Evolutionary conservation across 2,797 vertebrate genomes (phyloP).

Genomic region (Acanthiza pusilla): DNA sequence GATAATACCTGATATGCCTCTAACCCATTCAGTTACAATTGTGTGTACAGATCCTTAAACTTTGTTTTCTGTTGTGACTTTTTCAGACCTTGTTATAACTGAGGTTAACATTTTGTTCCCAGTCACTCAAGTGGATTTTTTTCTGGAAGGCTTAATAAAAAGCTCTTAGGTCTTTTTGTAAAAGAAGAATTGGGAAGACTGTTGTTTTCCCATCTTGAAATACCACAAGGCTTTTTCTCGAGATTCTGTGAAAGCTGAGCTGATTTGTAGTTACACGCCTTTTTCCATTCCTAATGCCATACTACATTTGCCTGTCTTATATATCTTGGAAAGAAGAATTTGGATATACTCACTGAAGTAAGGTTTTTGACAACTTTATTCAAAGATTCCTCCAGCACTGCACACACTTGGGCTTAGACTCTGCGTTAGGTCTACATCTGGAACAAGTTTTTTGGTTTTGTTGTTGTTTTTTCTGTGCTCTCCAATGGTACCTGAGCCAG

Average conservation of each 20-base stretch:
- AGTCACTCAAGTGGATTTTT: background rate
- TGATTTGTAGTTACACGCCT: background rate
- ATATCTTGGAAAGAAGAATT: background rate
- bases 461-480: background rate
- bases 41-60: background rate
- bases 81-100: background rate
- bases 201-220: background rate
- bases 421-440: background rate
- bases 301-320: background rate
- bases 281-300: background rate
- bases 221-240: background rate
- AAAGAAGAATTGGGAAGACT: background rate
- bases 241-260: background rate
- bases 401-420: background rate
- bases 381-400: background rate
- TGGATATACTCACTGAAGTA: background rate
- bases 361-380: background rate
- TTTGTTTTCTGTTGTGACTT: background rate
- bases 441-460: background rate
- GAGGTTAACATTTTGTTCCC: background rate
- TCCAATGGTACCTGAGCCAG: background rate
- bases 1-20: background rate
- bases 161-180: background rate
- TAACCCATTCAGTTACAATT: background rate
- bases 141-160: background rate